Base-by-base conservation (phyloP, 37 sponge, comb jelly and placozoan genomes). In the Haliclona indistincta region DNA sequence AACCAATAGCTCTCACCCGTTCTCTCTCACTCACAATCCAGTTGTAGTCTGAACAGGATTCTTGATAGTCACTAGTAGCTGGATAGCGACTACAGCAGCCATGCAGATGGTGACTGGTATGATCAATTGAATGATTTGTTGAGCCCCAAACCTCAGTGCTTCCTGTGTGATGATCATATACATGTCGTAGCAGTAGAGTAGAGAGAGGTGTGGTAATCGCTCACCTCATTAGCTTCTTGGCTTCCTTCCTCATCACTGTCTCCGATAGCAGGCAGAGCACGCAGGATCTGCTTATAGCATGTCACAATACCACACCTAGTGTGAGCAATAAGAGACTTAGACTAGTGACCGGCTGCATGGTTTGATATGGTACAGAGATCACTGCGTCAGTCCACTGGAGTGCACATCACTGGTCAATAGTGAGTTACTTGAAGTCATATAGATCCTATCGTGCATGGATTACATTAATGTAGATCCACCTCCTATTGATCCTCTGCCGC, bases 41-140 rank as follows among this genome's bases (percentile, higher is more conserved):
- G 26, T 72, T 37, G 56, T 71, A 25, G 23, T 25, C 6, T 8
- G 6, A 8, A 58, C 28, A 58, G 13, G 11, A 20, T 58, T 11
- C n/a, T 58, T 26, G n/a, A n/a, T n/a, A n/a, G n/a, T n/a, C 13
- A 58, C 60, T n/a, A 26, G n/a, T 20, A 89, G 71, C 40, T 93
- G 86, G 32, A 86, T 75, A 6, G 75, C 33, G 13, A 92, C 71
- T 58, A 96, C 97, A 25, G 86, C 70, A 10, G 88, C 71, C 97
- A 96, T 92, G 68, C 97, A 96, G 41, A 96, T 73, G 44, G 89
- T 78, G 22, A 96, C 93, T 7, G 97, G 97, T 17, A 86, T 51
- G 11, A 96, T 89, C 28, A 96, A 76, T 71, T 84, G 84, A 38
- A 96, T 69, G 33, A 89, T 88, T 76, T 92, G 93, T 74, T 82